Percentiles rank a stretch among this genome's conserved stretches.
Evolutionary conservation across 2,797 vertebrate genomes (phyloP).

Genomic region (Urophycis tenuis): DNA sequence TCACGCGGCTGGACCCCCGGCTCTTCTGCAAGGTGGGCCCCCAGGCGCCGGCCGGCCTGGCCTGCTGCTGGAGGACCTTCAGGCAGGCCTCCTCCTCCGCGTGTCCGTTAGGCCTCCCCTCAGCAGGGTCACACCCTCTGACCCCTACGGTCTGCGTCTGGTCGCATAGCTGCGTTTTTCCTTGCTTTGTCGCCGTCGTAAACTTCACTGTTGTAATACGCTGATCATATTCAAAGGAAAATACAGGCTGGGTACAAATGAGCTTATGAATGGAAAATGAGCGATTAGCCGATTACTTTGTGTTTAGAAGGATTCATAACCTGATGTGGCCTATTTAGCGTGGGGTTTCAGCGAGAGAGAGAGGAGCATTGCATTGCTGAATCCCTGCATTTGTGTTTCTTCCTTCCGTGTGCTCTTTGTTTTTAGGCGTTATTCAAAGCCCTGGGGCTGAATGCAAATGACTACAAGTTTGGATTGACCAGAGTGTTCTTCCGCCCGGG

Average conservation of each 20-base stretch:
- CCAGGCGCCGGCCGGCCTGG: too few species aligned
- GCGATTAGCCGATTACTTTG: conserved; percentile 20
- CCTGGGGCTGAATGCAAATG: conserved; percentile 88
- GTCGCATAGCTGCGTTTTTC: too few species aligned
- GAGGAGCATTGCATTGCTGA: conserved; percentile 2
- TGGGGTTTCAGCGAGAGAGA: conserved; percentile 1
- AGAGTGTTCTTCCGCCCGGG: conserved; percentile 97
- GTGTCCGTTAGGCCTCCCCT: too few species aligned
- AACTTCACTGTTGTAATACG: too few species aligned
- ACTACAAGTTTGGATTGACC: conserved; percentile 97
- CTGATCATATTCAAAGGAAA: neutral
- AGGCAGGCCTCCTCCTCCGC: too few species aligned
- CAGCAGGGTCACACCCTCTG: too few species aligned
- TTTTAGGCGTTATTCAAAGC: conserved; percentile 96
- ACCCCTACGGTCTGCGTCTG: too few species aligned
- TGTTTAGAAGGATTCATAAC: conserved; percentile 1
- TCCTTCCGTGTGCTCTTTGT: conserved; percentile 19
- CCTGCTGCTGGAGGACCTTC: neutral
- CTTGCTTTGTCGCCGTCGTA: too few species aligned
- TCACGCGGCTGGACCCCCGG: conserved; percentile 88
- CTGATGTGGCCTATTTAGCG: conserved; percentile 20
- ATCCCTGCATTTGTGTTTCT: conserved; percentile 18
- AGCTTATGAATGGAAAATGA: conserved; percentile 22
- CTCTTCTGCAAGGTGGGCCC: conserved; percentile 92
- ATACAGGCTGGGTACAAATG: conserved; percentile 10